These are phyloP conservation scores for Parauchenoglanis punctatus DNA, from an alignment of 2,797 vertebrate genomes.

Conservation along the genomic window DNA sequence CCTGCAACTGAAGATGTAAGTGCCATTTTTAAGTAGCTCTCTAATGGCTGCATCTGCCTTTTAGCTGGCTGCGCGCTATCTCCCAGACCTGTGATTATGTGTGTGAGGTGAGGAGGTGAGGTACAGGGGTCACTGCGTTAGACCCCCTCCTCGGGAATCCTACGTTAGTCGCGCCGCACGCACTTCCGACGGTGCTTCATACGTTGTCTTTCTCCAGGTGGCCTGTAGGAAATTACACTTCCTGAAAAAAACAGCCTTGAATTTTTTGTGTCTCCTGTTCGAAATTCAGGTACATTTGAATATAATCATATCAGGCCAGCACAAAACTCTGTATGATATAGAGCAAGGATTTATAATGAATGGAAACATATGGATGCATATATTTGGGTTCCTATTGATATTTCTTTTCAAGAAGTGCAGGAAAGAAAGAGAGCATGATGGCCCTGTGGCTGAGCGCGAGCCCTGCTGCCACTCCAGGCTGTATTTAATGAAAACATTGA, in stretches of 20 bases:
- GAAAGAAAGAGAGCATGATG: conserved; percentile 50
- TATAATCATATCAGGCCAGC: neutral
- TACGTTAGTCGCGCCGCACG: conserved; percentile 77
- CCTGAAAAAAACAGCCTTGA: conserved; percentile 79
- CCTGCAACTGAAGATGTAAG: conserved; percentile 99
- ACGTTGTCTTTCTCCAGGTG: conserved; percentile 91
- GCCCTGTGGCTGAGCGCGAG: conserved; percentile 77
- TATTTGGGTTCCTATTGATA: conserved; percentile 34
- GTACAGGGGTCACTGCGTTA: conserved; percentile 93
- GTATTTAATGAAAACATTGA: conserved; percentile 83
- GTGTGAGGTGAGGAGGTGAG: conserved; percentile 97
- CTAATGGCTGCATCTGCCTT: conserved; percentile 98
- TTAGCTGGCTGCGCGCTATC: conserved; percentile 94
- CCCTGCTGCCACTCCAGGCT: conserved; percentile 75
- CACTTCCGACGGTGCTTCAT: conserved; percentile 73
- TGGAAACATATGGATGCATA: neutral
- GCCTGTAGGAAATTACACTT: conserved; percentile 93
- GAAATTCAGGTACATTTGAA: conserved; percentile 65
- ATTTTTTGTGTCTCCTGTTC: conserved; percentile 58
- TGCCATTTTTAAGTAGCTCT: conserved; percentile 99
- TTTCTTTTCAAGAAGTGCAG: conserved; percentile 32
- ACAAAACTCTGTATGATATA: neutral
- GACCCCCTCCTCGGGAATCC: conserved; percentile 99
- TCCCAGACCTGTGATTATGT: conserved; percentile 99
- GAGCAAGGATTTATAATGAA: neutral